Base-by-base conservation (phyloP, 2,797 vertebrate species). In the Thunnus albacares region DNA sequence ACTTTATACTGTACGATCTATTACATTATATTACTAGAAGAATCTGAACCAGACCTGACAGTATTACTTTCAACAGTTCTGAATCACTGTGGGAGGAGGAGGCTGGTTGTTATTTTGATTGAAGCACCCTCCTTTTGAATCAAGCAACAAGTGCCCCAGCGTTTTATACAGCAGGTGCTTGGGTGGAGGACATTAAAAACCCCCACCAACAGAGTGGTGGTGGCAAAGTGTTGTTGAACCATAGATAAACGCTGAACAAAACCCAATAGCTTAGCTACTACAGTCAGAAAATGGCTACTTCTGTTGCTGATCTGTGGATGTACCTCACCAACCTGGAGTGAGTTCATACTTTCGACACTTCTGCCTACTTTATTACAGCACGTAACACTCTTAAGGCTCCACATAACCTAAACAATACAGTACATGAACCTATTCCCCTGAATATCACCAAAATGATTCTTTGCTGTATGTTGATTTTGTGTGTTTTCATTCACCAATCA, bases 101-200 rank as follows among this genome's bases (percentile, higher is more conserved):
- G 80, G 80, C 51, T 69, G 74, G 38, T 74, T 79, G 63, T 74
- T 77, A 72, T 88, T 88, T 81, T 84, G 68, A 77, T 49, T 82
- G 80, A 89, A 87, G 84, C 79, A 83, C 80, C 35, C 80, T 80
- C 60, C 26, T 63, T 87, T 80, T 72, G 49, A 81, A 75, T 82
- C 66, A 76, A 82, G 83, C 84, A 83, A 82, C 77, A 87, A 84
- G 75, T 67, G 71, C 53, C 30, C 58, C n/a, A 24, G 38, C 63
- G 74, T 75, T 80, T 83, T 63, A 83, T 30, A 61, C 70, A 84
- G 79, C 63, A 56, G 75, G 74, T 82, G 80, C 77, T 86, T 49
- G 59, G 77, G 63, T 86, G 82, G 82, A 88, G 74, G 74, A 72
- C 72, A 38, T 79, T 79, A 52, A 71, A 78, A 89, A 83, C 17